phyloP scores from a whole-genome alignment of 2,113 vertebrate genomes.

The Neomonachus schauinslandi region DNA sequence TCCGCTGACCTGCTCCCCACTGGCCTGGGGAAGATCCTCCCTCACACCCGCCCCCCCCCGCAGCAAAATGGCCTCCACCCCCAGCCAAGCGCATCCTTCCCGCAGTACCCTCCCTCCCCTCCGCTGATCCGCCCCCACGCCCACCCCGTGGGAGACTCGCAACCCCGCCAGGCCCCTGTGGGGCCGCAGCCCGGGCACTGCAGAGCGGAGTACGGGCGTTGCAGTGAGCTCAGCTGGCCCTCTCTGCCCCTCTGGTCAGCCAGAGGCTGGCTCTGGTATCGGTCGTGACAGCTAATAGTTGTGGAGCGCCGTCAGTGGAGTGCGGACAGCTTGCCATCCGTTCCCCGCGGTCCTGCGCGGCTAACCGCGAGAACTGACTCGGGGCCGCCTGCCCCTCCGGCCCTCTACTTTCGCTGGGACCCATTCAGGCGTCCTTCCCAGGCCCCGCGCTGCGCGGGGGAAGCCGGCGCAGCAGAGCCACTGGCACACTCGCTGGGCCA shows the following conservation, averaged over 20 bases:
- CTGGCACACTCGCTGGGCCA: neutral
- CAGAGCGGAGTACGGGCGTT: neutral
- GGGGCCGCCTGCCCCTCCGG: neutral
- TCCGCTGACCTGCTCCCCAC: neutral
- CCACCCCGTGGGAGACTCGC: neutral
- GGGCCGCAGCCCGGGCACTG: neutral
- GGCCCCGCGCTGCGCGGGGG: neutral
- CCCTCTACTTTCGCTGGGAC: neutral
- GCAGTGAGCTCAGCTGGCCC: neutral
- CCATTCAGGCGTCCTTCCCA: neutral
- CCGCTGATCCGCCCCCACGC: fast-evolving
- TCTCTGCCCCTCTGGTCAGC: neutral
- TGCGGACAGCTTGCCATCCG: neutral
- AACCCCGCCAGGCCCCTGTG: neutral
- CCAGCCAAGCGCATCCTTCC: neutral
- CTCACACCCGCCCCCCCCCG: neutral
- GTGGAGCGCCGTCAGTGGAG: neutral
- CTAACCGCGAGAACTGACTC: neutral
- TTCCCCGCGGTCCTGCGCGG: neutral
- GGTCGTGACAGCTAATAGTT: neutral
- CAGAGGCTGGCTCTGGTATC: neutral
- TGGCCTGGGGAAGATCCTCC: neutral
- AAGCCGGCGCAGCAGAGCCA: neutral
- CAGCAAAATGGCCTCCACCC: neutral
- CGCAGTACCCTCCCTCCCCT: neutral